Evolutionary conservation across 2,797 vertebrate species (phyloP).

Genomic region (Spheniscus humboldti): DNA sequence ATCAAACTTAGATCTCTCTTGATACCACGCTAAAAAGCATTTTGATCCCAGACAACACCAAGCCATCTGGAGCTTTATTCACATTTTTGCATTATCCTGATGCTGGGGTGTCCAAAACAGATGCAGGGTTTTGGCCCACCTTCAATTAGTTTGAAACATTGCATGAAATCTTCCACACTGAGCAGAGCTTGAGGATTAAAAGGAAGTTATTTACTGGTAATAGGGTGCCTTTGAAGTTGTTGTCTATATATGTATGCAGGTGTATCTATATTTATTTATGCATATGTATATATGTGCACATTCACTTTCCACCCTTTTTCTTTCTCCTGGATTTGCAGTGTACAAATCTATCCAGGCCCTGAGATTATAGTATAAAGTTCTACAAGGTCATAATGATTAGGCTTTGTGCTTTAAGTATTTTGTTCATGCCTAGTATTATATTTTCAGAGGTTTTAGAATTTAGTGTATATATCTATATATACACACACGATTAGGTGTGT

Average conservation of each 20-base stretch:
- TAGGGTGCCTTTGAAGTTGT: not conserved
- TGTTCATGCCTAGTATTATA: not conserved
- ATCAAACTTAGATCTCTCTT: not conserved
- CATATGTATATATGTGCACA: not conserved
- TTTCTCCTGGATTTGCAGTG: not conserved
- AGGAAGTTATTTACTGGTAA: not conserved
- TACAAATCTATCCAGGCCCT: not conserved
- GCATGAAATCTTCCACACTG: not conserved
- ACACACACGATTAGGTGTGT: not conserved
- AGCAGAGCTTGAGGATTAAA: not conserved
- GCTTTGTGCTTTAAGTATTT: not conserved
- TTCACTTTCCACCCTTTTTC: not conserved
- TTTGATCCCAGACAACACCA: not conserved
- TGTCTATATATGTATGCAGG: not conserved
- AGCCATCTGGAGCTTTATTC: not conserved
- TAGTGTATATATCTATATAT: not conserved
- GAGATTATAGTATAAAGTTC: not conserved
- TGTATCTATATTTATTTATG: not conserved
- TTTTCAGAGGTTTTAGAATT: not conserved
- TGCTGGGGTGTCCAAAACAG: not conserved
- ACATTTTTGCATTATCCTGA: not conserved
- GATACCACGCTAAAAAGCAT: not conserved
- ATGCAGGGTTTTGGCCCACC: not conserved
- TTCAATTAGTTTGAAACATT: not conserved
- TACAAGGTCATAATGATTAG: not conserved